Conservation (phyloP, 2,888 invertebrate genomes). For the Cephus pulcher region DNA sequence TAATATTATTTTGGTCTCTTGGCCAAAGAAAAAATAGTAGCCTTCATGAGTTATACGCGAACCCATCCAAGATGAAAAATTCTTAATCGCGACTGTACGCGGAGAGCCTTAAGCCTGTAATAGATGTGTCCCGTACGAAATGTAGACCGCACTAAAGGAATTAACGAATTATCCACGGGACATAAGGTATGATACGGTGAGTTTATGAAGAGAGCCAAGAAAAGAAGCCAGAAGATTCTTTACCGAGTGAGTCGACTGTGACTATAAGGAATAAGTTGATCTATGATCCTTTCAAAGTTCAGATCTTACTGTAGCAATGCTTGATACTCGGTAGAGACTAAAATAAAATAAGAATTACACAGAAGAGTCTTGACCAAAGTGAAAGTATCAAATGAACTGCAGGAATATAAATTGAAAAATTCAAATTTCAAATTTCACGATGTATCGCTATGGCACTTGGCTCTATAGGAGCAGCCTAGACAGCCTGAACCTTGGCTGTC, state of each 20-base stretch:
- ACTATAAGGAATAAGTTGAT: not conserved
- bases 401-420: not conserved
- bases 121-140: not conserved
- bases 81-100: not conserved
- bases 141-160: not conserved
- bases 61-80: not conserved
- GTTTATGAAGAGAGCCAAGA: not conserved
- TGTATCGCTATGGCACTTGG: not conserved
- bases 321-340: not conserved
- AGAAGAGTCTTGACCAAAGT: not conserved
- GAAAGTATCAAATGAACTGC: not conserved
- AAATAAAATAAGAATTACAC: not conserved
- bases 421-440: not conserved
- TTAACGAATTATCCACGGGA: conserved; percentile 18
- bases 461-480: not conserved
- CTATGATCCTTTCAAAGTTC: not conserved
- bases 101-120: not conserved
- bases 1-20: too few species aligned
- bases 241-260: not conserved
- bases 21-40: not conserved
- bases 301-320: not conserved
- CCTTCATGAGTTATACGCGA: not conserved
- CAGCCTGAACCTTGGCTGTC: not conserved
- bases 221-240: not conserved
- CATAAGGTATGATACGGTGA: not conserved